Evolutionary conservation across 2,797 vertebrate species (phyloP).

Genomic region (Sarcophilus harrisii): DNA sequence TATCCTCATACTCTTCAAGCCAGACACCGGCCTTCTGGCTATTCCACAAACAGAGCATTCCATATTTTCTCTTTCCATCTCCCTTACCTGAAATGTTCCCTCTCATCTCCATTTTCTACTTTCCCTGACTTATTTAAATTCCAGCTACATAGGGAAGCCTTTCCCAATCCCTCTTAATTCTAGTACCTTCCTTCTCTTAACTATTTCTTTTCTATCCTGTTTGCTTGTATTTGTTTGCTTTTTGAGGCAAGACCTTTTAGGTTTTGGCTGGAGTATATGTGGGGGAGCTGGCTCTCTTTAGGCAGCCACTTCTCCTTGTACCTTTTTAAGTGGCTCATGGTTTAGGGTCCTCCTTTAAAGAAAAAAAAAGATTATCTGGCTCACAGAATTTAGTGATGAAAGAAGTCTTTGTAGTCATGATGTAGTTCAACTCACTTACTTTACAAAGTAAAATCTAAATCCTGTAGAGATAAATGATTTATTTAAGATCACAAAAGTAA

Average conservation of each 20-base stretch:
- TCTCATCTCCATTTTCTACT: not conserved
- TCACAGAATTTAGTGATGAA: not conserved
- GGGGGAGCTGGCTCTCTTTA: not conserved
- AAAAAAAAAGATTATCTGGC: not conserved
- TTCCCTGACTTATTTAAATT: not conserved
- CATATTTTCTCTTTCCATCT: not conserved
- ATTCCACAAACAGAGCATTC: not conserved
- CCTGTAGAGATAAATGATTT: too few species aligned
- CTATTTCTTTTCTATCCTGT: not conserved
- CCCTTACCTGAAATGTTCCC: not conserved
- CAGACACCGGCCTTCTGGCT: not conserved
- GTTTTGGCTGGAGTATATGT: not conserved
- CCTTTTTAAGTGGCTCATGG: not conserved
- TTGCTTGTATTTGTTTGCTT: not conserved
- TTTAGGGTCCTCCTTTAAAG: not conserved
- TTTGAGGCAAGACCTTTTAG: not conserved
- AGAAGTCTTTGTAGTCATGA: not conserved
- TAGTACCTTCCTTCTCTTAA: not conserved
- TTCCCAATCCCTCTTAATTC: not conserved
- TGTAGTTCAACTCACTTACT: not conserved
- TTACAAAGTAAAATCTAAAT: not conserved
- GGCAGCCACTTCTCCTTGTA: not conserved
- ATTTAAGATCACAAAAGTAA: not conserved
- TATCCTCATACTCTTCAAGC: not conserved
- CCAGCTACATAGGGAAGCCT: not conserved